Percentiles rank a stretch among this genome's conserved stretches.
phyloP scores from a whole-genome alignment of 2,113 vertebrate species.

The Upupa epops region DNA sequence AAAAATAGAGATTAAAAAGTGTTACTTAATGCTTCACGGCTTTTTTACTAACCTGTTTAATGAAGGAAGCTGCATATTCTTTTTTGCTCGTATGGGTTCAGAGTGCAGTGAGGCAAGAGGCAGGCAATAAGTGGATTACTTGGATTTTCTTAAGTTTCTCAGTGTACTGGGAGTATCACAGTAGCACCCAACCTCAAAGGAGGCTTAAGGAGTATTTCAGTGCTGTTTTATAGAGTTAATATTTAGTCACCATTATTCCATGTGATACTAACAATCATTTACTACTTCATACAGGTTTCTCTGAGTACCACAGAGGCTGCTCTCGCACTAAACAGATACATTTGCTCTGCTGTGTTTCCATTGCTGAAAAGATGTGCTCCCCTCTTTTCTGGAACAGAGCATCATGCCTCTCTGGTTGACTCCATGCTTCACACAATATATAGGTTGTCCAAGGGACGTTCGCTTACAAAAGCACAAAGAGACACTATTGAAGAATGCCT shows the following conservation, averaged over 20 bases:
- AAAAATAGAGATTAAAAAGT: not conserved
- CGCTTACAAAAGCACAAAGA: constrained; percentile 96
- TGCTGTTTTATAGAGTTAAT: not conserved
- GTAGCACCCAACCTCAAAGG: not conserved
- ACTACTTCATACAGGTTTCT: constrained; percentile 79
- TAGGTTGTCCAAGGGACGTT: constrained; percentile 93
- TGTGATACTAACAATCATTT: not conserved
- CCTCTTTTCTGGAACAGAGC: constrained; percentile 93
- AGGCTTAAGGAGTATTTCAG: not conserved
- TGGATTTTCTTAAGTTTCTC: not conserved
- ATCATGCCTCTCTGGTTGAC: constrained; percentile 89
- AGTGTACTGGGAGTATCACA: not conserved
- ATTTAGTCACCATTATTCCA: not conserved
- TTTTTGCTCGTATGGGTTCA: not conserved
- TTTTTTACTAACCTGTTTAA: not conserved
- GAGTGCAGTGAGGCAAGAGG: not conserved
- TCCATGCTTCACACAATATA: constrained; percentile 96
- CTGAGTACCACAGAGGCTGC: constrained; percentile 94
- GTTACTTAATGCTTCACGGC: not conserved
- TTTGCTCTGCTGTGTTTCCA: constrained; percentile 92
- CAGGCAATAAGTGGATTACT: not conserved
- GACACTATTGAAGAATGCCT: constrained; percentile 97
- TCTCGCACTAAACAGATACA: constrained; percentile 93
- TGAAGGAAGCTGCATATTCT: not conserved
- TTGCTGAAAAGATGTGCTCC: constrained; percentile 94